phyloP scores from a whole-genome alignment of 1,140 invertebrate species.

The Diabrotica virgifera region DNA sequence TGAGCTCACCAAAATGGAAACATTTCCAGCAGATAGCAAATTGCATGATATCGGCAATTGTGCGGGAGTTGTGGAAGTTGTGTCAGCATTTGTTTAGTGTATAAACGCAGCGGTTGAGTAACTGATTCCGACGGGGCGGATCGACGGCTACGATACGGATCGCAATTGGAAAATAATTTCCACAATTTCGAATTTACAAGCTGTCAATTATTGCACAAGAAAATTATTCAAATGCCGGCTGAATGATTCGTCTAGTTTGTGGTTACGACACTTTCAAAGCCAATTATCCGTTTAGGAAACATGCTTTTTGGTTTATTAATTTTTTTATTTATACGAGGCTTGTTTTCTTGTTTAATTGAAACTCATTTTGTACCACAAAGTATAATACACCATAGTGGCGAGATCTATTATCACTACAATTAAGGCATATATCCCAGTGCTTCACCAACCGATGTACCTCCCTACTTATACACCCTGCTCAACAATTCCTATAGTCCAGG shows the following conservation, averaged over 20 bases:
- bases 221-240: not conserved
- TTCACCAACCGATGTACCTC: too few species aligned
- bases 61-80: slow-evolving; percentile 8
- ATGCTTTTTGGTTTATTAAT: too few species aligned
- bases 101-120: slow-evolving; percentile 8
- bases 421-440: too few species aligned
- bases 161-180: slow-evolving; percentile 17
- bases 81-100: slow-evolving; percentile 12
- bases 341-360: too few species aligned
- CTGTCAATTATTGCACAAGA: slow-evolving; percentile 2
- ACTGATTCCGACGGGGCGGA: slow-evolving; percentile 12
- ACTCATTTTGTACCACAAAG: too few species aligned
- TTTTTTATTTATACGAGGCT: too few species aligned
- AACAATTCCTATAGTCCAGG: too few species aligned
- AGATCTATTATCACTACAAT: too few species aligned
- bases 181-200: slow-evolving; percentile 6
- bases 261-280: not conserved
- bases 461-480: too few species aligned
- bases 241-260: not conserved
- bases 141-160: slow-evolving; percentile 5
- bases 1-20: slow-evolving; percentile 11
- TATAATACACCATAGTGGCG: too few species aligned
- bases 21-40: not conserved
- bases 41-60: slow-evolving; percentile 13
- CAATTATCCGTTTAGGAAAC: too few species aligned